These are phyloP conservation scores for Pitta sordida DNA, from an alignment of 2,113 vertebrate genomes.

Conservation along the genomic window DNA sequence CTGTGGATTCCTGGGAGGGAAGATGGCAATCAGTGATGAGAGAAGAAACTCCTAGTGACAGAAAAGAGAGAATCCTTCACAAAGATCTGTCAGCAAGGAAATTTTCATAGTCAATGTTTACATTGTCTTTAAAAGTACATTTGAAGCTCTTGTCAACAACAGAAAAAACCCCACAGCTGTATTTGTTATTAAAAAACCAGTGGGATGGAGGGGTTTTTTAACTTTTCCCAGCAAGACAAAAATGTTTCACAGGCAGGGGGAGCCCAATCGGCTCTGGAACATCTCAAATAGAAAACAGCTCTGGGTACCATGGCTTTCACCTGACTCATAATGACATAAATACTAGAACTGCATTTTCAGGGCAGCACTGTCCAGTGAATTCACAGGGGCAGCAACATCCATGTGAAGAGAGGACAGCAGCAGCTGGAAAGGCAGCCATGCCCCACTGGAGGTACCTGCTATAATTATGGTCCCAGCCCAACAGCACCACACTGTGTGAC, in stretches of 20 bases:
- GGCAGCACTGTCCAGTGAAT: background rate
- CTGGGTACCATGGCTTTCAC: accelerated
- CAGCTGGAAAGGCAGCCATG: background rate
- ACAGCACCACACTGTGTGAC: background rate
- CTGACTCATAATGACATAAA: background rate
- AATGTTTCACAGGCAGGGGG: background rate
- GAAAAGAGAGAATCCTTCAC: background rate
- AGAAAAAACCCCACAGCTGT: background rate
- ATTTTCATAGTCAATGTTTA: background rate
- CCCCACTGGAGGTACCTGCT: accelerated
- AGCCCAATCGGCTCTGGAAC: background rate
- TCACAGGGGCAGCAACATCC: background rate
- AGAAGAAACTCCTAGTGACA: background rate
- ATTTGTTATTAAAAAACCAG: background rate
- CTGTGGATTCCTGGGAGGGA: background rate
- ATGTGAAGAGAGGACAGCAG: background rate
- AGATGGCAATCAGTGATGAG: background rate
- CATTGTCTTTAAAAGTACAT: background rate
- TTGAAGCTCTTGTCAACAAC: background rate
- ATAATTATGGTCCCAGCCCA: background rate
- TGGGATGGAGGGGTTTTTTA: accelerated
- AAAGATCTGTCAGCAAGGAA: background rate
- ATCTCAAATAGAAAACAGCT: background rate
- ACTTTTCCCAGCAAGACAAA: background rate
- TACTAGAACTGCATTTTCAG: accelerated